Evolutionary conservation across 2,113 vertebrate species (phyloP).

Genomic region (Vidua macroura): DNA sequence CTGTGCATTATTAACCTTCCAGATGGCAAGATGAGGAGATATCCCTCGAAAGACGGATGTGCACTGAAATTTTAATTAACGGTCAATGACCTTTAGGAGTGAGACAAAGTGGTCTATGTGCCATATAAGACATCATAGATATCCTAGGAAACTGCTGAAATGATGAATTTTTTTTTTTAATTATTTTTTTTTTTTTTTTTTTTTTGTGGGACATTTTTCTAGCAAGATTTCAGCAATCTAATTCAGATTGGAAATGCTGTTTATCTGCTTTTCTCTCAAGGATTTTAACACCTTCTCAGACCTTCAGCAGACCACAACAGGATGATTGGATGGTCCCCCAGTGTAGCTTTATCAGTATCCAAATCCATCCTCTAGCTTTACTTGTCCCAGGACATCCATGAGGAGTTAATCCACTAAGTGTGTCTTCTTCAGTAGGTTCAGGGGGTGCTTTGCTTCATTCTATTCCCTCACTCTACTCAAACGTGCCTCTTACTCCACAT

Average conservation of each 20-base stretch:
- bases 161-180: background rate
- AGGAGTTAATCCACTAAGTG: background rate
- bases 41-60: background rate
- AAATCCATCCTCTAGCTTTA: background rate
- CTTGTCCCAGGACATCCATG: background rate
- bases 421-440: background rate
- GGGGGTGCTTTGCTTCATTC: background rate
- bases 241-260: background rate
- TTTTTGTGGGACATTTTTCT: background rate
- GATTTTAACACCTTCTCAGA: background rate
- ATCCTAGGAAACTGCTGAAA: background rate
- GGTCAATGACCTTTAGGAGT: background rate
- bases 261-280: background rate
- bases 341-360: background rate
- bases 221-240: background rate
- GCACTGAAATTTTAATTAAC: background rate
- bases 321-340: background rate
- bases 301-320: background rate
- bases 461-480: background rate
- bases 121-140: background rate
- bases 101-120: background rate
- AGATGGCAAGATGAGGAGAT: background rate
- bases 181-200: background rate
- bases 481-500: background rate
- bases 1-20: background rate